Percentiles rank a stretch among this genome's conserved stretches.
Conservation (phyloP, 2,888 invertebrate species). For the Adelphocoris suturalis region DNA sequence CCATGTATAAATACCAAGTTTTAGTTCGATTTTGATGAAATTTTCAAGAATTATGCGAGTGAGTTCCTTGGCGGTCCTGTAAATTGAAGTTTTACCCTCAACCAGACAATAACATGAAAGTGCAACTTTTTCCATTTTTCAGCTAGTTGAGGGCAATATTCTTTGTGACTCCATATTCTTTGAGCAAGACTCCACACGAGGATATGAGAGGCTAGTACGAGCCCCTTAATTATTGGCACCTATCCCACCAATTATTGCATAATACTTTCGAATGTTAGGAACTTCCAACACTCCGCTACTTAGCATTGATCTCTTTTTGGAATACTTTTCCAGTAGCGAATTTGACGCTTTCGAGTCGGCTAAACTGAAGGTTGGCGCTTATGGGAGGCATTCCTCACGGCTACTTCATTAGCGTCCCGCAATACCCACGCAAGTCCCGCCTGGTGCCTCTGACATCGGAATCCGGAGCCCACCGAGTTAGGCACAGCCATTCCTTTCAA, state of each 20-base stretch:
- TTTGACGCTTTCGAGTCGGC: background rate
- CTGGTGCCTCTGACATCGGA: background rate
- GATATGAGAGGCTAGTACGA: too few species aligned
- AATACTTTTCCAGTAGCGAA: background rate
- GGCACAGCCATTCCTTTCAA: background rate
- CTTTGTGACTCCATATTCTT: too few species aligned
- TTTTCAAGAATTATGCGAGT: too few species aligned
- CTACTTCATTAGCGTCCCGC: background rate
- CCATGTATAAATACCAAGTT: too few species aligned
- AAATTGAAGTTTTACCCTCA: too few species aligned
- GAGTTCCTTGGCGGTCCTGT: too few species aligned
- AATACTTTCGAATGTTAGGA: background rate
- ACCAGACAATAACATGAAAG: too few species aligned
- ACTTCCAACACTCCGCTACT: too few species aligned
- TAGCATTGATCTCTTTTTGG: background rate
- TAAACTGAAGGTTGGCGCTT: background rate
- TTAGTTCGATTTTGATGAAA: too few species aligned
- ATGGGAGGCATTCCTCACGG: background rate
- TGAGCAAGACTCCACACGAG: too few species aligned
- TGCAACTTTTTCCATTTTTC: too few species aligned
- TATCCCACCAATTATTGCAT: background rate
- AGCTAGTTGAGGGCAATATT: background rate
- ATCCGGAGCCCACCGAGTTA: background rate
- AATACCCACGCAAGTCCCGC: background rate
- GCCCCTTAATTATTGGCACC: too few species aligned